These are phyloP conservation scores for Venusia cambrica DNA, from an alignment of 2,888 invertebrate genomes.

Conservation along the genomic window DNA sequence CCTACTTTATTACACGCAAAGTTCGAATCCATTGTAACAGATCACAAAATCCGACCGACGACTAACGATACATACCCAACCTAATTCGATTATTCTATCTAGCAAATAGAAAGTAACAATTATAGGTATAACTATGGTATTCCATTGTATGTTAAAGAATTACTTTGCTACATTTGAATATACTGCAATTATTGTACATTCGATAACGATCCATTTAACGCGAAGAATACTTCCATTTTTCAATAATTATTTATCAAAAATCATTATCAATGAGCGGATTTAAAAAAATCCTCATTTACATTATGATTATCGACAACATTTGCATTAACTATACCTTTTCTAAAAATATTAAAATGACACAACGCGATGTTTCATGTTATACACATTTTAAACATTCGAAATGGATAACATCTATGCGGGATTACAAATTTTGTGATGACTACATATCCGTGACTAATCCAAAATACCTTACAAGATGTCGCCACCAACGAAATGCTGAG, in stretches of 20 bases:
- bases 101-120: slow-evolving; percentile 80
- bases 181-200: slow-evolving; percentile 69
- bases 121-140: slow-evolving; percentile 75
- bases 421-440: slow-evolving; percentile 73
- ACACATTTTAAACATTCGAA: slow-evolving; percentile 64
- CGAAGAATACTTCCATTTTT: slow-evolving; percentile 66
- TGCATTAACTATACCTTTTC: slow-evolving; percentile 63
- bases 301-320: slow-evolving; percentile 58
- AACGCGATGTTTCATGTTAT: slow-evolving; percentile 68
- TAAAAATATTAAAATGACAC: slow-evolving; percentile 78
- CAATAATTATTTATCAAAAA: slow-evolving; percentile 68
- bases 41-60: slow-evolving; percentile 64
- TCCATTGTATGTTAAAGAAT: slow-evolving; percentile 53
- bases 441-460: slow-evolving; percentile 67
- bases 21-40: slow-evolving; percentile 45
- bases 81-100: slow-evolving; percentile 81
- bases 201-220: slow-evolving; percentile 66
- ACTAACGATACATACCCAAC: slow-evolving; percentile 67
- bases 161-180: slow-evolving; percentile 66
- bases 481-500: slow-evolving; percentile 27
- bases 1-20: slow-evolving; percentile 38
- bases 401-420: slow-evolving; percentile 60
- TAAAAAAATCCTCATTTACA: slow-evolving; percentile 46
- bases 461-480: slow-evolving; percentile 57
- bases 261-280: slow-evolving; percentile 52